Evolutionary conservation across 2,113 vertebrate species (phyloP).

Genomic region (Fregata magnificens): DNA sequence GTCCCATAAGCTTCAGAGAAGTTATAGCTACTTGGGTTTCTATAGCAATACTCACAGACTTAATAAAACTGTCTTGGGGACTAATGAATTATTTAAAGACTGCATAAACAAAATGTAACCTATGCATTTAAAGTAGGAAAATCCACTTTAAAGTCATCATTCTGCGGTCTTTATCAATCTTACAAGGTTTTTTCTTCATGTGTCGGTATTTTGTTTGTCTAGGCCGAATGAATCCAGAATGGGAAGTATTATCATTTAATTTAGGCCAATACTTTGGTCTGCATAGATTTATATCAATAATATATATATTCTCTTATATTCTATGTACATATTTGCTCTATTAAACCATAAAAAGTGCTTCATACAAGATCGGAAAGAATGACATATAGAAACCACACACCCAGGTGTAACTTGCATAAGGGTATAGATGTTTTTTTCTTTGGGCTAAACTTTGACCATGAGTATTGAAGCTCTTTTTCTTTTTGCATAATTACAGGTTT

Average conservation of each 20-base stretch:
- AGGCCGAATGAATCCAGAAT: slow-evolving; percentile 51
- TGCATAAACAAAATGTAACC: slow-evolving; percentile 73
- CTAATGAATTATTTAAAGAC: slow-evolving; percentile 79
- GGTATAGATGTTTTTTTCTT: neutral
- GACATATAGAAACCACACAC: neutral
- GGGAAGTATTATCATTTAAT: slow-evolving; percentile 55
- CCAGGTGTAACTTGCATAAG: neutral
- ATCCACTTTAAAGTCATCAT: slow-evolving; percentile 70
- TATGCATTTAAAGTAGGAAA: slow-evolving; percentile 75
- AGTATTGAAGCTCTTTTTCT: neutral
- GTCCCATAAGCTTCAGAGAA: slow-evolving; percentile 47
- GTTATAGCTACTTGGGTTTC: slow-evolving; percentile 69
- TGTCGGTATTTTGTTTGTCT: slow-evolving; percentile 68
- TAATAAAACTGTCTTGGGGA: slow-evolving; percentile 73
- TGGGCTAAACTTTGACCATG: neutral
- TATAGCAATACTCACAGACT: slow-evolving; percentile 51
- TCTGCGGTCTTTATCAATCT: slow-evolving; percentile 68
- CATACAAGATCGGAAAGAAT: neutral
- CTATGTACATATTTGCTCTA: neutral
- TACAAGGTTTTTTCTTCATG: slow-evolving; percentile 54
- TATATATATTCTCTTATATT: neutral
- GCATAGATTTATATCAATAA: slow-evolving; percentile 47
- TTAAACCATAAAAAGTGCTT: slow-evolving; percentile 2
- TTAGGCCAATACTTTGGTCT: slow-evolving; percentile 2
- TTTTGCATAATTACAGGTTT: neutral